Percentiles rank a stretch among this genome's conserved stretches.
phyloP scores from a whole-genome alignment of 2,888 invertebrate species.

The Germaria angustata region DNA sequence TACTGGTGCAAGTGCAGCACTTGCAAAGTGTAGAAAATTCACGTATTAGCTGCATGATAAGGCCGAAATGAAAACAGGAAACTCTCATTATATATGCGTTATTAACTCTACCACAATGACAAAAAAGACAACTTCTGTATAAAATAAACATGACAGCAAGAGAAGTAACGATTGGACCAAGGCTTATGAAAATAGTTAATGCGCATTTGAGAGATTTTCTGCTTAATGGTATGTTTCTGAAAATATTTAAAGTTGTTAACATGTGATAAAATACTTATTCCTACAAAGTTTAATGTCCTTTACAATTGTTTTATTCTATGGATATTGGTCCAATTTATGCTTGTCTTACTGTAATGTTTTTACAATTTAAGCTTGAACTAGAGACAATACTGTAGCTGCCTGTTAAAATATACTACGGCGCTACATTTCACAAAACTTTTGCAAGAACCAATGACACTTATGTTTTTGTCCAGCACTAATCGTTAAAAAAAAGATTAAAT shows the following conservation, averaged over 20 bases:
- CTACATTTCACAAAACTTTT: slow-evolving; percentile 45
- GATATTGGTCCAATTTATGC: no score
- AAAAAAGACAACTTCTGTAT: background rate
- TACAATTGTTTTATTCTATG: background rate
- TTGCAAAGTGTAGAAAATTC: slow-evolving; percentile 59
- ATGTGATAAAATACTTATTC: slow-evolving; percentile 44
- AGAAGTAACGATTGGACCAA: background rate
- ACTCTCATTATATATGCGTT: background rate
- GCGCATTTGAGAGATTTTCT: background rate
- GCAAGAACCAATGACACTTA: slow-evolving; percentile 55
- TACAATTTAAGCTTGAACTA: background rate
- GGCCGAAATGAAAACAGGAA: slow-evolving; percentile 17
- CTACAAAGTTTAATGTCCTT: background rate
- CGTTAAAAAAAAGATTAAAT: background rate
- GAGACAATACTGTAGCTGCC: slow-evolving; percentile 5
- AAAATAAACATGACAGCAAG: background rate
- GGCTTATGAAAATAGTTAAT: background rate
- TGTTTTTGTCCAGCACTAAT: background rate
- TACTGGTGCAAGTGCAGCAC: background rate
- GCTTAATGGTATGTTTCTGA: background rate
- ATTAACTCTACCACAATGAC: background rate
- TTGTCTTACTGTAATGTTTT: background rate
- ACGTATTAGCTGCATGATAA: slow-evolving; percentile 60
- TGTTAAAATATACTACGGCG: slow-evolving; percentile 50
- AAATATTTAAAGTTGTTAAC: slow-evolving; percentile 27